These are phyloP conservation scores for Tenthredo notha DNA, from an alignment of 2,888 invertebrate genomes.

Conservation along the genomic window DNA sequence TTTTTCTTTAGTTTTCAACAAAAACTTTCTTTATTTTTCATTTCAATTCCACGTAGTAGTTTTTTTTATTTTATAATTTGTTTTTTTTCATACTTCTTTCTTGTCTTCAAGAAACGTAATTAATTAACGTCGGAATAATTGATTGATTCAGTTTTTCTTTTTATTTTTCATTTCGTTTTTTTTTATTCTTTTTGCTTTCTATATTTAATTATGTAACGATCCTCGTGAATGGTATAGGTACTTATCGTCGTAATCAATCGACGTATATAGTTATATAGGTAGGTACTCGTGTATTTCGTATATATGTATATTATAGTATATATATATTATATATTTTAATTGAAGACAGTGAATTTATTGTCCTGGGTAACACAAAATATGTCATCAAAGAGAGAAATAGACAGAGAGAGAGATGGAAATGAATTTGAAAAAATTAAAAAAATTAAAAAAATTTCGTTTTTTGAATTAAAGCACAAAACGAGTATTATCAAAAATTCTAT, in stretches of 20 bases:
- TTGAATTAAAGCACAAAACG: background rate
- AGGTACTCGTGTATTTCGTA: background rate
- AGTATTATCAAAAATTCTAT: background rate
- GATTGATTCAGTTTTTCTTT: background rate
- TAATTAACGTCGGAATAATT: background rate
- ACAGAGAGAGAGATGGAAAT: background rate
- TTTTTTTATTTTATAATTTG: conserved; percentile 39
- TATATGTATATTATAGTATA: background rate
- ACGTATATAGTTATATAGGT: background rate
- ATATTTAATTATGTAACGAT: background rate
- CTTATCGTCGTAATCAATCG: background rate
- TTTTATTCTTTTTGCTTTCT: background rate
- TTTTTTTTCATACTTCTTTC: conserved; percentile 5
- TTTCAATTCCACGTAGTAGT: conserved; percentile 36
- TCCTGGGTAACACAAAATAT: background rate
- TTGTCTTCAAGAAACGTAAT: background rate
- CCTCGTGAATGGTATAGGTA: background rate
- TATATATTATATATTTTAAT: background rate
- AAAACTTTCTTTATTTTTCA: background rate
- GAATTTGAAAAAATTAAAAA: too few species aligned
- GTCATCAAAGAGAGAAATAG: background rate
- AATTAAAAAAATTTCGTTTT: too few species aligned
- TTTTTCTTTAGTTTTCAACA: background rate
- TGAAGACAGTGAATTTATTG: background rate
- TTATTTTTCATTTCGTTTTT: background rate